phyloP scores from a whole-genome alignment of 2,113 vertebrate species.

The Turdus rufiventris region DNA sequence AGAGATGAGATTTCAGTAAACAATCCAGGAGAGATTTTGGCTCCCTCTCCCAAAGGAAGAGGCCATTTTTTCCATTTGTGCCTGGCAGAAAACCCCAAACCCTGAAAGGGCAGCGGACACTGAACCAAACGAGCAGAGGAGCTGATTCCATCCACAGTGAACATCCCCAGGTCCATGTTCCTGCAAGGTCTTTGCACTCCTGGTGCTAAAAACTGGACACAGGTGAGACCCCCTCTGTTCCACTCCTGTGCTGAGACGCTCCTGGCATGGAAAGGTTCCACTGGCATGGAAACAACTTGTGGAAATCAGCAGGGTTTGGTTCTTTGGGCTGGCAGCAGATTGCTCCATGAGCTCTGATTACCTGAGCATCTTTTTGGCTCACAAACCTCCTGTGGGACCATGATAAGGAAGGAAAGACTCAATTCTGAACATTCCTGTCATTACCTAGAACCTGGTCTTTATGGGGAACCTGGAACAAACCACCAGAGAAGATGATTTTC shows the following conservation, averaged over 20 bases:
- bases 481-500: background rate
- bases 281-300: background rate
- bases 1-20: background rate
- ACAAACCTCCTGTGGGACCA: background rate
- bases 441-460: background rate
- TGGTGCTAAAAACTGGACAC: background rate
- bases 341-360: background rate
- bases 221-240: background rate
- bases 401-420: background rate
- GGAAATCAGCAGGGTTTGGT: background rate
- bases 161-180: background rate
- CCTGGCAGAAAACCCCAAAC: background rate
- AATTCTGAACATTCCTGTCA: rapidly evolving
- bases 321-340: background rate
- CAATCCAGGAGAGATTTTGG: background rate
- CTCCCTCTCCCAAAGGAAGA: background rate
- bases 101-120: background rate
- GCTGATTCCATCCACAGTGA: background rate
- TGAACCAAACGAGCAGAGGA: background rate
- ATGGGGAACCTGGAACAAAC: background rate
- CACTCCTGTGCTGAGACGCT: background rate
- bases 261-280: background rate
- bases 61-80: background rate
- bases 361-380: background rate
- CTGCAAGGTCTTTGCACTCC: background rate